Evolutionary conservation across 2,113 vertebrate genomes (phyloP), one percentile per base, ranked within the genome.

Genomic region (Datnioides undecimradiatus): DNA sequence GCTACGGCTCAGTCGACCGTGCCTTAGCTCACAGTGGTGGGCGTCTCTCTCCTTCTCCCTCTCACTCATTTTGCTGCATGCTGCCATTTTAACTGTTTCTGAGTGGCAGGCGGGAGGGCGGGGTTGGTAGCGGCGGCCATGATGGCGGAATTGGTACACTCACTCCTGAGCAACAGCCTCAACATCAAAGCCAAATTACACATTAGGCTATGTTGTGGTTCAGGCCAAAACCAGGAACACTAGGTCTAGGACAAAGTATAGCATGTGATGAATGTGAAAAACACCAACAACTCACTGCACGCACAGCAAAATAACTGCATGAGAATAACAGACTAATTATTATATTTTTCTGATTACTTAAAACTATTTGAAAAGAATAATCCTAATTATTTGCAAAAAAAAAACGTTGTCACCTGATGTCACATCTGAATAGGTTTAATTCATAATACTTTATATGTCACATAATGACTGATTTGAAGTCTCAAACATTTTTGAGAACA

Each of bases 41-140:
- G 89, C 82, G 86, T 92, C 82, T 75, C 91, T 73, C 77, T 75
- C 73, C 78, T 79, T 84, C 83, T 88, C 84, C 60, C 80, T 75
- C 82, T 92, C 88, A 86, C 83, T 92, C 89, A 91, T 84, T 88
- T 84, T 92, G 84, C 83, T 90, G 89, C 86, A 91, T 87, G 93
- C 93, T 94, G 93, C 94, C 94, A 95, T 95, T 95, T 95, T 94
- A 92, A 91, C 87, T 71, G 74, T 73, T 88, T 73, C 82, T 91
- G 94, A 92, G 84, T 94, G 91, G 91, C 91, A 90, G 88, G 84
- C 80, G 45, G 83, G 88, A 93, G 88, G 93, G 94, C 86, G 93
- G 91, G 91, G 91, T 79, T 79, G 89, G 74, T 55, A 49, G 87
- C n/a, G 87, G 90, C 88, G 82, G 92, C 92, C 93, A 95, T 92